Conservation (phyloP, 2,797 vertebrate species). For the Sebastiscus tertius region DNA sequence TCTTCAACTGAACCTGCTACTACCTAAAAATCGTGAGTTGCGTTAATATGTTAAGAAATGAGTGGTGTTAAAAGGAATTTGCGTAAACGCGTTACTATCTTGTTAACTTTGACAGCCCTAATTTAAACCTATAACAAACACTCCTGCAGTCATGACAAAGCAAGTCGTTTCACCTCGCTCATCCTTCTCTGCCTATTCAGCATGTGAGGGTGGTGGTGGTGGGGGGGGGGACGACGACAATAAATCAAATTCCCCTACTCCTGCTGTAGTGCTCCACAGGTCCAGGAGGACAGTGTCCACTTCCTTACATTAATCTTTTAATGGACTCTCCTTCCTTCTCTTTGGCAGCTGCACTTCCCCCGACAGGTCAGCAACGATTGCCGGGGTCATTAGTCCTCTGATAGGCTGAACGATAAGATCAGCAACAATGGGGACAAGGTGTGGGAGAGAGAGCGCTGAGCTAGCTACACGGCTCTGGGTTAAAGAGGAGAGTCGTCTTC, state of each 20-base stretch:
- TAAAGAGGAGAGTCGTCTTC: constrained; percentile 45
- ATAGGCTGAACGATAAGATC: constrained; percentile 82
- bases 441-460: constrained; percentile 60
- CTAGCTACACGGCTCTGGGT: constrained; percentile 58
- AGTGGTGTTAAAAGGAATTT: not conserved
- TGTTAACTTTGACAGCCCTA: not conserved
- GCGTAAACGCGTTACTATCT: not conserved
- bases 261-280: constrained; percentile 76
- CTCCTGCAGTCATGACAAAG: constrained; percentile 46
- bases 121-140: constrained; percentile 37
- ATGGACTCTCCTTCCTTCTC: constrained; percentile 80
- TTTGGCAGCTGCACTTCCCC: constrained; percentile 74
- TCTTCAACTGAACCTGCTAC: too few species aligned
- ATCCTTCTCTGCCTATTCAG: constrained; percentile 73
- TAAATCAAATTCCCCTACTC: constrained; percentile 79
- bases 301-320: constrained; percentile 87
- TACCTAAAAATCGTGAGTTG: too few species aligned
- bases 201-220: constrained; percentile 41
- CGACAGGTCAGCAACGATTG: constrained; percentile 77
- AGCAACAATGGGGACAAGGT: constrained; percentile 75
- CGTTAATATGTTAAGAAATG: not conserved
- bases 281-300: constrained; percentile 82
- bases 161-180: constrained; percentile 37
- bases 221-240: not conserved
- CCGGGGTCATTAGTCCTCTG: constrained; percentile 81